Conservation (phyloP, 2,113 vertebrate species). For the Colistium nudipinnis region DNA sequence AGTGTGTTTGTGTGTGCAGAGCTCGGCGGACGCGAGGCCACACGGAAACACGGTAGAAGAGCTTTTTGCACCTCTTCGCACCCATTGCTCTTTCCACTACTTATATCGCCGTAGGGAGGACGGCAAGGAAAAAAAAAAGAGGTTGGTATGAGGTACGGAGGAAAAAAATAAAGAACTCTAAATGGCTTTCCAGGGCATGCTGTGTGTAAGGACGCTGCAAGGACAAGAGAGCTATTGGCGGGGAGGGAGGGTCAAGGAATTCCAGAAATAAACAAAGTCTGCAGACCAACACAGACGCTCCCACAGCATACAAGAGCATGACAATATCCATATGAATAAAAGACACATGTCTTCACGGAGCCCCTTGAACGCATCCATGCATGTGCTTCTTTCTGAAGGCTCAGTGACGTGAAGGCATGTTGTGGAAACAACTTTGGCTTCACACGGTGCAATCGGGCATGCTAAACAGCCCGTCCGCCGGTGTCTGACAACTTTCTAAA, state of each 20-base stretch:
- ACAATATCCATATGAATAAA: neutral
- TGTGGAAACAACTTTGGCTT: constrained; percentile 62
- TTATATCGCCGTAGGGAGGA: constrained; percentile 56
- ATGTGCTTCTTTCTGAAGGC: neutral
- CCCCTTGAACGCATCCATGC: neutral
- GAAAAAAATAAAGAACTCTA: constrained; percentile 47
- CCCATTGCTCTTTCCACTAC: constrained; percentile 61
- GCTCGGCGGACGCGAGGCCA: constrained; percentile 37
- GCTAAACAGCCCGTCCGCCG: constrained; percentile 60
- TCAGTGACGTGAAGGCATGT: neutral
- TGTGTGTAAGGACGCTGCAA: constrained; percentile 64
- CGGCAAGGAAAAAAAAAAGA: constrained; percentile 1
- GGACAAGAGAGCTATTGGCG: constrained; percentile 40
- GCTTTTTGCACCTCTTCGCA: constrained; percentile 76
- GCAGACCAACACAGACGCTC: constrained; percentile 1
- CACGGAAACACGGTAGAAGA: constrained; percentile 63
- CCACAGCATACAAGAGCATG: neutral
- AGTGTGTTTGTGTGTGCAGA: constrained; percentile 13
- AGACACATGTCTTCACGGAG: neutral
- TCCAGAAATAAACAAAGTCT: constrained; percentile 44
- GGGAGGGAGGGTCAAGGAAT: neutral
- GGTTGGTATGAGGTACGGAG: constrained; percentile 14
- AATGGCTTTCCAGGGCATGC: constrained; percentile 60
- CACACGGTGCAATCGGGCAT: constrained; percentile 46
- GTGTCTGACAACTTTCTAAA: constrained; percentile 77